Evolutionary conservation across 2,888 invertebrate species (phyloP).

Genomic region (Eupsilia transversa): DNA sequence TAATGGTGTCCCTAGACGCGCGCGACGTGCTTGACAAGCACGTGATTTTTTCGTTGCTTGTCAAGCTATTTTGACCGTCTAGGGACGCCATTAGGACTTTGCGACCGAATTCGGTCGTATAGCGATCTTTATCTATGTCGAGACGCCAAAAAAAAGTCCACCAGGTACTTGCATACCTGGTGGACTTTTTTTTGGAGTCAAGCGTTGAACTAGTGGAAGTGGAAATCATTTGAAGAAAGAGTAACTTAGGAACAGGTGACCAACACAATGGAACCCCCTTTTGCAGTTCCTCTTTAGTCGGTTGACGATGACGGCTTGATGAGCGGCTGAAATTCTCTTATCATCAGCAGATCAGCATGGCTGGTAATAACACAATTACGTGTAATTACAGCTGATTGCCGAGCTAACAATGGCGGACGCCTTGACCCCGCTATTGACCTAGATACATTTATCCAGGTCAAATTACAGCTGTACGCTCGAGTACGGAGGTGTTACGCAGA

Average conservation of each 20-base stretch:
- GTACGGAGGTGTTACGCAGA: constrained; percentile 61
- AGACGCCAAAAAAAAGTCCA: too few relatives aligned
- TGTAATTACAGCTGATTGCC: constrained; percentile 70
- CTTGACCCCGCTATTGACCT: constrained; percentile 81
- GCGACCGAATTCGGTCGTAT: too few relatives aligned
- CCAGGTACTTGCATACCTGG: too few relatives aligned
- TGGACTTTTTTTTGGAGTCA: not conserved
- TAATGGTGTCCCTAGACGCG: too few relatives aligned
- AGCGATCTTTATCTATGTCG: too few relatives aligned
- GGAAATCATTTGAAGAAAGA: not conserved
- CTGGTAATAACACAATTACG: constrained; percentile 64
- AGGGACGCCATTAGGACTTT: too few relatives aligned
- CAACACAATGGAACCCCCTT: not conserved
- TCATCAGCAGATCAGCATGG: constrained; percentile 49
- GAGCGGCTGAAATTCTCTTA: constrained; percentile 20
- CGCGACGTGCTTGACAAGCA: too few relatives aligned
- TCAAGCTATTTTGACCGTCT: too few relatives aligned
- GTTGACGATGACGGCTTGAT: not conserved
- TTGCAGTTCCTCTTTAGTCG: not conserved
- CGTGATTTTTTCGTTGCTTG: too few relatives aligned
- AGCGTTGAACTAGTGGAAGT: not conserved
- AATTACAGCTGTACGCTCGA: constrained; percentile 72
- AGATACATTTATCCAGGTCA: constrained; percentile 74
- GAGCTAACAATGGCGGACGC: constrained; percentile 72
- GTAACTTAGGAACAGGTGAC: not conserved